phyloP scores from a whole-genome alignment of 1,140 invertebrate genomes.

The Gryllus bimaculatus region DNA sequence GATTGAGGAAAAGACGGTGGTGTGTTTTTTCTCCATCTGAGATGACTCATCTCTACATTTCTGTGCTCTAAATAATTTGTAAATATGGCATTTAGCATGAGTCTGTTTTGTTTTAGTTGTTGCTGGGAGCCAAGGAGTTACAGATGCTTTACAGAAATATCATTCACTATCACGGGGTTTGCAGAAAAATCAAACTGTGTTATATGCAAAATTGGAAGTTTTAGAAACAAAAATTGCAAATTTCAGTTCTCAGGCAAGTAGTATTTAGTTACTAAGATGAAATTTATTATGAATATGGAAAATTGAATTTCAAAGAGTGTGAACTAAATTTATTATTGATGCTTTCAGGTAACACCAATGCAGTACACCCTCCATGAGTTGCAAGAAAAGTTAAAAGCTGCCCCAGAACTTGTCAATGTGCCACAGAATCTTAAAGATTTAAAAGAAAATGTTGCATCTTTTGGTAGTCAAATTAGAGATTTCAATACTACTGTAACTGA shows the following conservation, averaged over 20 bases:
- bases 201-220: conserved; percentile 41
- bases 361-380: conserved; percentile 42
- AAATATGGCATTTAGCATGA: neutral
- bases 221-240: conserved; percentile 38
- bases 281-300: no score
- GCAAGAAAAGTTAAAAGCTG: conserved; percentile 43
- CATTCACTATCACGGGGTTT: conserved; percentile 51
- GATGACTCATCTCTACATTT: no score
- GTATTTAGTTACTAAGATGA: no score
- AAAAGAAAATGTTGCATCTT: conserved; percentile 43
- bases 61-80: neutral
- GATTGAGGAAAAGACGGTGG: no score
- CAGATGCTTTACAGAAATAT: conserved; percentile 52
- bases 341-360: conserved; percentile 35
- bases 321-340: neutral
- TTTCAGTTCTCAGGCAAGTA: conserved; percentile 39
- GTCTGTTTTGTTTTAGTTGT: conserved; percentile 40
- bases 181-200: conserved; percentile 47
- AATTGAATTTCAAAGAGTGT: no score
- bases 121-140: conserved; percentile 50
- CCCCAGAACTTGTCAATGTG: conserved; percentile 45
- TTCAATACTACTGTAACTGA: conserved; percentile 32
- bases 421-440: conserved; percentile 42
- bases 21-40: no score
- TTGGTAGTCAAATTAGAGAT: conserved; percentile 46